Conservation (phyloP, 92 coral and sea anemone species). For the Porites divaricata region DNA sequence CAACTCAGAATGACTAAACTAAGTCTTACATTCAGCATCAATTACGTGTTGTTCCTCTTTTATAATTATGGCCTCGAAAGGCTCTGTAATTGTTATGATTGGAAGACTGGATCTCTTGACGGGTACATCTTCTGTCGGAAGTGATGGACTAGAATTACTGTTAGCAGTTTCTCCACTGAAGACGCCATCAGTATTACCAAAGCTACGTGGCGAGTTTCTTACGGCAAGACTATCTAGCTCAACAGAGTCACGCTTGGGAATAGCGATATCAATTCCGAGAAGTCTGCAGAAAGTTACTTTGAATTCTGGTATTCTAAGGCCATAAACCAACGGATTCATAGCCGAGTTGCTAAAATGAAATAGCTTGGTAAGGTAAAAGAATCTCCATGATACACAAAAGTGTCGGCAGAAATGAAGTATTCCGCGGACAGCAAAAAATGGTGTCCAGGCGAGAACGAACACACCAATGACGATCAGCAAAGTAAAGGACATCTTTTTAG, state of each 20-base stretch:
- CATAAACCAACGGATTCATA: conserved; percentile 64
- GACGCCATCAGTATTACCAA: neutral
- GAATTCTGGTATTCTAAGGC: conserved; percentile 72
- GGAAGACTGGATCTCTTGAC: conserved; percentile 14
- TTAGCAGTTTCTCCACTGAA: neutral
- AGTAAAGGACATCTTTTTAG: conserved; percentile 59
- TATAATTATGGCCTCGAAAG: neutral
- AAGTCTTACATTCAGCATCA: neutral
- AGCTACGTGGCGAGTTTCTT: conserved; percentile 10
- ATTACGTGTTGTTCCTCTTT: conserved; percentile 5
- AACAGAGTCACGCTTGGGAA: conserved; percentile 20
- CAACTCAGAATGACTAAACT: too few relatives aligned
- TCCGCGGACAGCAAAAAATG: conserved; percentile 62
- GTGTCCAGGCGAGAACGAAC: conserved; percentile 75
- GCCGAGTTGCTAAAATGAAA: conserved; percentile 73
- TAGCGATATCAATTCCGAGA: conserved; percentile 9
- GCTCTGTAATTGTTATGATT: neutral
- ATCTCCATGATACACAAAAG: conserved; percentile 65
- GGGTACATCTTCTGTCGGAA: neutral
- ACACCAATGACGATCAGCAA: conserved; percentile 72
- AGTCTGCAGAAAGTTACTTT: conserved; percentile 36
- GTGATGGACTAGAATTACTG: neutral
- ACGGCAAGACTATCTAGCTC: conserved; percentile 33
- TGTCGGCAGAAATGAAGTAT: conserved; percentile 22
- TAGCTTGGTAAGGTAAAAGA: conserved; percentile 65